Base-by-base conservation (phyloP, 2,888 invertebrate genomes). In the Ganaspis brasiliensis region DNA sequence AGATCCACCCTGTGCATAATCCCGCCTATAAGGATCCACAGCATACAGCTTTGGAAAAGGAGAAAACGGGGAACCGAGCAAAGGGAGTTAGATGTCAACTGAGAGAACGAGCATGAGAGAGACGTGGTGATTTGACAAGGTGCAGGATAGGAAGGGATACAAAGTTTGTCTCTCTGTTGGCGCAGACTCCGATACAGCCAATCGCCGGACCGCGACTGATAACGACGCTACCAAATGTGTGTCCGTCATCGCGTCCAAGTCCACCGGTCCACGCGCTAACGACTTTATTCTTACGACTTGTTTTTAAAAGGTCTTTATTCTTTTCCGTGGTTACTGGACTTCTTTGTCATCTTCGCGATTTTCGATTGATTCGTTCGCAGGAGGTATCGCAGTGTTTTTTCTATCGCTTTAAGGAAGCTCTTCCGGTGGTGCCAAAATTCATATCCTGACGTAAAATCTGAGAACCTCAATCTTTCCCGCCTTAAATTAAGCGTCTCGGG, bases 141-240 rank as follows among this genome's bases (percentile, higher is more conserved):
- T 56, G 49, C 56, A 67, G 74, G 40, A 76, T 72, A 71, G 76
- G 52, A 73, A 70, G 78, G 79, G 79, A 76, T 63, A 72, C 79
- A 76, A 80, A 78, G 80, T 74, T 72, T 79, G 83, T n/a, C 81
- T 77, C 81, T 80, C 78, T 79, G 83, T 88, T 84, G 87, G 91
- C 91, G 91, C 91, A 91, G 91, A 87, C 91, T 91, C 91, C 90
- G 89, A 89, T 90, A 88, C 91, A 90, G 90, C 91, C 91, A 90
- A 91, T 91, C 90, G 90, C 87, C 89, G 90, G 88, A 88, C 87
- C 89, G 90, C 87, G 87, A 90, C 88, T 90, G 90, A 91, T 90
- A 91, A 91, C 89, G 87, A 86, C 89, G 87, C 87, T 89, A 86
- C 89, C 90, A 89, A 90, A 90, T 89, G 88, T 88, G 87, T 87